These are phyloP conservation scores for Pelmatolapia mariae DNA, from an alignment of 2,113 vertebrate genomes.

Conservation along the genomic window DNA sequence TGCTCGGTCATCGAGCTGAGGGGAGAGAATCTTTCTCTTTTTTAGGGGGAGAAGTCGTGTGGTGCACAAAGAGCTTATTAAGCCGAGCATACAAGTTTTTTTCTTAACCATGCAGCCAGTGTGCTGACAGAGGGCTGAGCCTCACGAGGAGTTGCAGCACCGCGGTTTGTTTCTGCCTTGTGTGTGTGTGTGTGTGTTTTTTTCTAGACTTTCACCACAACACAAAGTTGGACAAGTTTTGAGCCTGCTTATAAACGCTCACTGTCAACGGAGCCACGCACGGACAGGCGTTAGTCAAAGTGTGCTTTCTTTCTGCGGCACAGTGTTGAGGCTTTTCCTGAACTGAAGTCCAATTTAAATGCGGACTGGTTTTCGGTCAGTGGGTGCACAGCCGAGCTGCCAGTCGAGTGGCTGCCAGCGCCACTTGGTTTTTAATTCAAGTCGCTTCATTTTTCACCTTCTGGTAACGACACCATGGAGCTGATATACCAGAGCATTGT, in stretches of 20 bases:
- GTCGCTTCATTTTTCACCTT: background rate
- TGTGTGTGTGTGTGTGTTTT: background rate
- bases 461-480: constrained; percentile 52
- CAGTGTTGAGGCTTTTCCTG: constrained; percentile 3
- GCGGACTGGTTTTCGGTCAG: constrained; percentile 48
- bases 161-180: background rate
- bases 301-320: background rate
- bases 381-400: constrained; percentile 59
- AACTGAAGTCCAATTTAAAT: constrained; percentile 53
- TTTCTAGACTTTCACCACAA: background rate
- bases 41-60: constrained; percentile 14
- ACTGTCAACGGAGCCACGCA: background rate
- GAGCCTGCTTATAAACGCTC: background rate
- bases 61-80: constrained; percentile 39
- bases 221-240: constrained; percentile 53
- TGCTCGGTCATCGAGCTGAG: background rate
- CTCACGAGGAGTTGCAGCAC: background rate
- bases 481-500: constrained; percentile 44
- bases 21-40: background rate
- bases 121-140: constrained; percentile 29
- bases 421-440: constrained; percentile 4
- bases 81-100: constrained; percentile 20
- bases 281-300: background rate
- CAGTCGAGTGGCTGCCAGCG: constrained; percentile 44
- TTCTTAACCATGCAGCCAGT: background rate